phyloP scores from a whole-genome alignment of 2,888 invertebrate genomes.

The Cordilura impudica region DNA sequence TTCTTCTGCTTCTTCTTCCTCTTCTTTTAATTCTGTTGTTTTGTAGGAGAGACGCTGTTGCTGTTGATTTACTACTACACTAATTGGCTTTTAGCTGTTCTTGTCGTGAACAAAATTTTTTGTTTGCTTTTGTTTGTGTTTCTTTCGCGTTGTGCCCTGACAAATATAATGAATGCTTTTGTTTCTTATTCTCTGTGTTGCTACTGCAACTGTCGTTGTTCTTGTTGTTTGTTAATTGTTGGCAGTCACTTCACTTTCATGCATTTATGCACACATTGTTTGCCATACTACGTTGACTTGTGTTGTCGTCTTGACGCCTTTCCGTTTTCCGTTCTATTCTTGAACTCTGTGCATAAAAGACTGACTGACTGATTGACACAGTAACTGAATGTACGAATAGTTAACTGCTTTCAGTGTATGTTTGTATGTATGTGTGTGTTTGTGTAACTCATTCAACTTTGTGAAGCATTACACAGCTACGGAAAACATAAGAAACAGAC shows the following conservation, averaged over 20 bases:
- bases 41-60: neutral
- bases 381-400: neutral
- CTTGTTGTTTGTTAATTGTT: conserved; percentile 52
- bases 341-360: neutral
- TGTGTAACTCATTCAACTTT: neutral
- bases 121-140: neutral
- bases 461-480: conserved; percentile 5
- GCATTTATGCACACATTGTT: conserved; percentile 49
- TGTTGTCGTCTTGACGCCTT: neutral
- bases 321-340: neutral
- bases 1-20: no score
- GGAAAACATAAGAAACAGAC: neutral
- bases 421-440: neutral
- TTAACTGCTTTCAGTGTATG: neutral
- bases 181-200: neutral
- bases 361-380: neutral
- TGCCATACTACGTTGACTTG: conserved; percentile 9
- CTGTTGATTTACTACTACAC: neutral
- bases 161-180: conserved; percentile 3
- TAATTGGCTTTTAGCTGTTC: conserved; percentile 19
- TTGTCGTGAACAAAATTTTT: conserved; percentile 5
- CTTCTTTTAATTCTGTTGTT: neutral
- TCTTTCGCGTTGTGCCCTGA: neutral
- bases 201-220: conserved; percentile 15
- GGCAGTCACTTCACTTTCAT: conserved; percentile 59